phyloP scores from a whole-genome alignment of 2,113 vertebrate genomes.

The Hoplias malabaricus region DNA sequence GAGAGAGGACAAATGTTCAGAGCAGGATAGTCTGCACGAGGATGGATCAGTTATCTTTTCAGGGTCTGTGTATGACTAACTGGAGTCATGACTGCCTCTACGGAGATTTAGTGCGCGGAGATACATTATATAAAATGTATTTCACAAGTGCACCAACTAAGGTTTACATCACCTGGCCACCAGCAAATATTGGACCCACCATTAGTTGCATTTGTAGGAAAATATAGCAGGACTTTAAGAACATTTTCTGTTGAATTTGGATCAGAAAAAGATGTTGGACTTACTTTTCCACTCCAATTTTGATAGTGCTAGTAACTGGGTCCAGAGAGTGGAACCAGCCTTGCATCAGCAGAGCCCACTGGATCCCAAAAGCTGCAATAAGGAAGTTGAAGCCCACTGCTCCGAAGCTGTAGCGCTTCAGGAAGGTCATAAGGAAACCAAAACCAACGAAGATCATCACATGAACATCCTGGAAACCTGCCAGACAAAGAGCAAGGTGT shows the following conservation, averaged over 20 bases:
- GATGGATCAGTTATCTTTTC: not conserved
- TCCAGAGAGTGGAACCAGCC: constrained; percentile 88
- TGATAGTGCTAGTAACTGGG: constrained; percentile 70
- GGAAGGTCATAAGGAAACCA: constrained; percentile 96
- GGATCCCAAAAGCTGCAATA: constrained; percentile 89
- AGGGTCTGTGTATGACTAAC: too few species aligned
- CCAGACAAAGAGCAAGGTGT: not conserved
- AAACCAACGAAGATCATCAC: constrained; percentile 99
- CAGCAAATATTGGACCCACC: too few species aligned
- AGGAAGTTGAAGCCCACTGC: constrained; percentile 94
- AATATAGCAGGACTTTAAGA: too few species aligned
- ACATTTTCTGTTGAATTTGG: too few species aligned
- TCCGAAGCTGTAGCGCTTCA: constrained; percentile 91
- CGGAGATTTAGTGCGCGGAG: too few species aligned
- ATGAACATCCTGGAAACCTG: constrained; percentile 97
- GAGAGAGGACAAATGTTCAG: not conserved
- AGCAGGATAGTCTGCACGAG: not conserved
- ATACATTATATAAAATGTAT: too few species aligned
- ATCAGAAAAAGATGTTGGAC: not conserved
- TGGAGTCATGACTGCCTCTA: too few species aligned
- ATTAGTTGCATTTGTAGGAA: too few species aligned
- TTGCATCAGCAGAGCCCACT: constrained; percentile 97
- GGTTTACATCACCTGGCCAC: too few species aligned
- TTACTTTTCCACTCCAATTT: constrained; percentile 84
- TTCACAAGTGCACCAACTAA: too few species aligned